Evolutionary conservation across 2,797 vertebrate species (phyloP).

Genomic region (Vultur gryphus): DNA sequence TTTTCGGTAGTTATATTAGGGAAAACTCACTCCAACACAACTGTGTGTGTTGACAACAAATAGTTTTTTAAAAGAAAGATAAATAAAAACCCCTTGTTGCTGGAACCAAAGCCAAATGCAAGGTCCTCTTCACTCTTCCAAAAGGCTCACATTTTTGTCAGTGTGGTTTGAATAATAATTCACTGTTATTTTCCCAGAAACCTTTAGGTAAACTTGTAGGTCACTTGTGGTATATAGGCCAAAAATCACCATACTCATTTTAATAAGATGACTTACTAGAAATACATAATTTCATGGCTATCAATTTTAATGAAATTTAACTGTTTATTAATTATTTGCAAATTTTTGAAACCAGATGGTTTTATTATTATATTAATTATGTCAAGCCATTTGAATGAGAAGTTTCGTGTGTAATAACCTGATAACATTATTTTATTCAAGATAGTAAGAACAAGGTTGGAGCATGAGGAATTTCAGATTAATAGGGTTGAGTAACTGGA

Average conservation of each 20-base stretch:
- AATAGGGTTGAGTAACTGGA: neutral
- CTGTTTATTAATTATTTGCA: neutral
- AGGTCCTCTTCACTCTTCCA: neutral
- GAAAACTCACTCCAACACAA: neutral
- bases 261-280: neutral
- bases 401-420: neutral
- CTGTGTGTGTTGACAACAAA: neutral
- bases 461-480: neutral
- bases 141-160: neutral
- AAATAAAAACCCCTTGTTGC: neutral
- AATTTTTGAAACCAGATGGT: neutral
- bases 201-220: neutral
- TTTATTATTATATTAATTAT: neutral
- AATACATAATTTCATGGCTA: neutral
- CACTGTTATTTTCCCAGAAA: neutral
- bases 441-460: neutral
- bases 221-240: neutral
- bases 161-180: neutral
- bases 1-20: neutral
- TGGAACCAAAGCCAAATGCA: neutral
- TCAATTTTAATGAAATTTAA: neutral
- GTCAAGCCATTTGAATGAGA: neutral
- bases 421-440: neutral
- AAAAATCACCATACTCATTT: neutral
- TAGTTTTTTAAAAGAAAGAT: neutral